Conservation (phyloP, 2,113 vertebrate genomes). For the Scomber scombrus region DNA sequence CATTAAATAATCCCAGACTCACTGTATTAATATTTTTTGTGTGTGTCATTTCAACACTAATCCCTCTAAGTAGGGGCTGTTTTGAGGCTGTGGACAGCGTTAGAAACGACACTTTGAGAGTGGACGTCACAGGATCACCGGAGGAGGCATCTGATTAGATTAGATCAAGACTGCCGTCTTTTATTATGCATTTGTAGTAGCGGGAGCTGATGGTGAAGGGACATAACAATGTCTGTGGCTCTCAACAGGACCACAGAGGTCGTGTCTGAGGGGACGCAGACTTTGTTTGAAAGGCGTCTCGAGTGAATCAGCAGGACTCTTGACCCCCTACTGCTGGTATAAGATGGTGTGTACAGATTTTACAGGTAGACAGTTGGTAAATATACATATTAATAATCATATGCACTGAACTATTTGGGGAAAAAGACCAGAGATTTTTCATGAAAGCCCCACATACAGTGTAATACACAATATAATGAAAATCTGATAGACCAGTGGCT, state of each 20-base stretch:
- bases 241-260: slow-evolving; percentile 27
- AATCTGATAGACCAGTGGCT: neutral
- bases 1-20: neutral
- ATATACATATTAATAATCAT: neutral
- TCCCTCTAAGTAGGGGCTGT: slow-evolving; percentile 14
- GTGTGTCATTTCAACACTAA: slow-evolving; percentile 18
- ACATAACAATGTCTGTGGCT: slow-evolving; percentile 40
- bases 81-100: slow-evolving; percentile 35
- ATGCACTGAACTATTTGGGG: neutral
- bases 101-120: slow-evolving; percentile 53
- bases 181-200: slow-evolving; percentile 66
- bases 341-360: neutral
- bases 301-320: neutral
- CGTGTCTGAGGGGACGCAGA: slow-evolving; percentile 23
- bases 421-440: neutral
- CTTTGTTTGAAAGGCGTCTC: neutral
- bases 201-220: slow-evolving; percentile 17
- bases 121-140: slow-evolving; percentile 61
- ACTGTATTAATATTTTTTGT: slow-evolving; percentile 48
- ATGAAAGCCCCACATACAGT: neutral
- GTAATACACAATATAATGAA: neutral
- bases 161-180: slow-evolving; percentile 29
- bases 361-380: neutral
- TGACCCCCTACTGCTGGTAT: neutral
- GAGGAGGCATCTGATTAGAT: slow-evolving; percentile 30